A percentile compares a stretch with the other conserved stretches of the same genome.
phyloP scores from a whole-genome alignment of 92 coral and sea anemone genomes.

The Zoanthus sansibaricus region DNA sequence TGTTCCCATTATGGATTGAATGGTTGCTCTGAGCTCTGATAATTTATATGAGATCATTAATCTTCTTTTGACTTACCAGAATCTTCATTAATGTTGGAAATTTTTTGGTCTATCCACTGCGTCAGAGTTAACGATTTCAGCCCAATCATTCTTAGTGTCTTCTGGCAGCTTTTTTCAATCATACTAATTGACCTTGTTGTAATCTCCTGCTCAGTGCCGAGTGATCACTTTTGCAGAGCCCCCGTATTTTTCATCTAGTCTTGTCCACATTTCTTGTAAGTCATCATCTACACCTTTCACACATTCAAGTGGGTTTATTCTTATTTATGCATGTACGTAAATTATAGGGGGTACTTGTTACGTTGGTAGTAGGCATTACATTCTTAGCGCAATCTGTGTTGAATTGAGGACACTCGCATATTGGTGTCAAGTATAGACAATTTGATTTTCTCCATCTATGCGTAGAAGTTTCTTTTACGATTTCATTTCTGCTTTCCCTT shows the following conservation, averaged over 20 bases:
- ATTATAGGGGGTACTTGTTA: background rate
- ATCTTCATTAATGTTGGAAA: conserved; percentile 64
- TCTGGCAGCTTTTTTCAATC: conserved; percentile 60
- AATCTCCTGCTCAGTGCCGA: conserved; percentile 62
- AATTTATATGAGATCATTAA: conserved; percentile 59
- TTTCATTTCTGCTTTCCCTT: conserved; percentile 22
- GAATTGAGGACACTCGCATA: conserved; percentile 31
- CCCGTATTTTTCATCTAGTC: conserved; percentile 56
- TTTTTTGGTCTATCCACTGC: conserved; percentile 53
- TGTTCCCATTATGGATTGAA: conserved; percentile 25
- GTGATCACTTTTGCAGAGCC: conserved; percentile 66
- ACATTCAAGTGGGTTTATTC: background rate
- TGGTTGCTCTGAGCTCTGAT: conserved; percentile 41
- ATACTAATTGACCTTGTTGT: conserved; percentile 71
- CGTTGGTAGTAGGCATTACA: conserved; percentile 4
- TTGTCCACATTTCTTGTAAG: background rate
- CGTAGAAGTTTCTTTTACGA: background rate
- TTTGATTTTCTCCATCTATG: conserved; percentile 46
- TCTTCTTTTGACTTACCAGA: conserved; percentile 45
- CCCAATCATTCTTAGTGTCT: conserved; percentile 61
- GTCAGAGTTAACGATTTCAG: conserved; percentile 56
- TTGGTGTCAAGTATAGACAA: conserved; percentile 33
- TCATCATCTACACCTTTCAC: conserved; percentile 21
- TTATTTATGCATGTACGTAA: background rate
- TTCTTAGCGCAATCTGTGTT: conserved; percentile 18